These are phyloP conservation scores for Sinocyclocheilus maitianheensis DNA, from an alignment of 2,113 vertebrate species.

Conservation along the genomic window DNA sequence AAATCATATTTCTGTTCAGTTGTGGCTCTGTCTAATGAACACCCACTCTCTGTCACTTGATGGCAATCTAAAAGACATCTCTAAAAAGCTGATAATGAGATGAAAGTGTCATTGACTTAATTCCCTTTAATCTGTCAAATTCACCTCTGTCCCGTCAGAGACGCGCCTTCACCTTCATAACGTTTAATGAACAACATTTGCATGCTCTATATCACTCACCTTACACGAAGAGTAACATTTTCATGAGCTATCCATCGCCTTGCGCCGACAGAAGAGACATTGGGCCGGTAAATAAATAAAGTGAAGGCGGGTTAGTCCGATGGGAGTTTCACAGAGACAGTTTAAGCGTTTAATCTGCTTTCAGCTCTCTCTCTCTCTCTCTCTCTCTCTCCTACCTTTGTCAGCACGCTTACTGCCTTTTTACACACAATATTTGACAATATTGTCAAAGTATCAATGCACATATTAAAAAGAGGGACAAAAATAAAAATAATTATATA, in stretches of 20 bases:
- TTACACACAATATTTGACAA: no score
- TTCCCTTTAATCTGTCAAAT: slow-evolving; percentile 38
- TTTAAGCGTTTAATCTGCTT: no score
- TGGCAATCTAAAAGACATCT: background rate
- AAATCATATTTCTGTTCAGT: background rate
- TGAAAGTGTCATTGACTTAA: background rate
- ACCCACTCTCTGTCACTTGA: background rate
- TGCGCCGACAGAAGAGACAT: background rate
- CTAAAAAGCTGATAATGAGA: background rate
- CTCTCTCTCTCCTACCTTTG: no score
- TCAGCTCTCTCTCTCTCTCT: no score
- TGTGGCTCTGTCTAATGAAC: background rate
- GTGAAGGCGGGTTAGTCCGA: no score
- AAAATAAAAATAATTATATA: no score
- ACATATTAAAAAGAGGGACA: no score
- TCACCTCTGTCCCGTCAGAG: background rate
- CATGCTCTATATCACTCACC: slow-evolving; percentile 13
- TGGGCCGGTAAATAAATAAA: slow-evolving; percentile 18
- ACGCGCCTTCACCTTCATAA: background rate
- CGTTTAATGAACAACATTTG: background rate
- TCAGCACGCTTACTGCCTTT: no score
- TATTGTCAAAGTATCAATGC: no score
- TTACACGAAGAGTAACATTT: background rate
- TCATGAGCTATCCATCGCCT: slow-evolving; percentile 12
- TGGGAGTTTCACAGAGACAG: no score